These are phyloP conservation scores for Archaeoteleia sp. DNA, from an alignment of 2,888 invertebrate species.

Conservation along the genomic window DNA sequence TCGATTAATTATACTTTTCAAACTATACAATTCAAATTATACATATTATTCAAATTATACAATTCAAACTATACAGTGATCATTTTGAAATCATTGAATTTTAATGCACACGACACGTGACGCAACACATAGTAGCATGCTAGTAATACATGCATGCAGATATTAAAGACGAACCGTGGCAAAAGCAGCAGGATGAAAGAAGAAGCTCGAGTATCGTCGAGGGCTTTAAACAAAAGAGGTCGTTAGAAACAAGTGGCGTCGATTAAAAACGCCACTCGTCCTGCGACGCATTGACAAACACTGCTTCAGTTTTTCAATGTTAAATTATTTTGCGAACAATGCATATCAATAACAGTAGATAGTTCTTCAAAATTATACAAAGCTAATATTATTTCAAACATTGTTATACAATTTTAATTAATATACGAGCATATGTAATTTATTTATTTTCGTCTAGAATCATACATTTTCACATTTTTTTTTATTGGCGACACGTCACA, in stretches of 20 bases:
- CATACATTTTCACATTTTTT: too few species aligned
- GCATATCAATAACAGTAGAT: too few species aligned
- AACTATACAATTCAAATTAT: too few species aligned
- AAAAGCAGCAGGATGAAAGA: conserved; percentile 42
- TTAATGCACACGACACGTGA: conserved; percentile 22
- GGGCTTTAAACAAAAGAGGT: conserved; percentile 70
- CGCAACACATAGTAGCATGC: conserved; percentile 18
- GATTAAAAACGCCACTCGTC: conserved; percentile 67
- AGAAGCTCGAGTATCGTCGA: conserved; percentile 53
- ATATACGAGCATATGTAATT: too few species aligned
- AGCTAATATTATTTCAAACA: too few species aligned
- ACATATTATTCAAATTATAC: conserved; percentile 14
- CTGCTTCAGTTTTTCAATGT: conserved; percentile 45
- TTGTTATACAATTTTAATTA: too few species aligned
- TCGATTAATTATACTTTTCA: too few species aligned
- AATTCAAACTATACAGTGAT: conserved; percentile 11
- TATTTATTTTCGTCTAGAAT: too few species aligned
- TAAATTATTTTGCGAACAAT: conserved; percentile 8
- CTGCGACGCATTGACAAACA: conserved; percentile 65
- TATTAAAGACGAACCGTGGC: conserved; percentile 39
- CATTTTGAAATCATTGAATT: conserved; percentile 28
- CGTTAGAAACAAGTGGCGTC: conserved; percentile 71
- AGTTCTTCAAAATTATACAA: too few species aligned
- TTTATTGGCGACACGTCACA: too few species aligned
- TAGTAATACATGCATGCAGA: conserved; percentile 35